Base-by-base conservation (phyloP, 1,140 invertebrate genomes). In the Drosophila grimshawi region DNA sequence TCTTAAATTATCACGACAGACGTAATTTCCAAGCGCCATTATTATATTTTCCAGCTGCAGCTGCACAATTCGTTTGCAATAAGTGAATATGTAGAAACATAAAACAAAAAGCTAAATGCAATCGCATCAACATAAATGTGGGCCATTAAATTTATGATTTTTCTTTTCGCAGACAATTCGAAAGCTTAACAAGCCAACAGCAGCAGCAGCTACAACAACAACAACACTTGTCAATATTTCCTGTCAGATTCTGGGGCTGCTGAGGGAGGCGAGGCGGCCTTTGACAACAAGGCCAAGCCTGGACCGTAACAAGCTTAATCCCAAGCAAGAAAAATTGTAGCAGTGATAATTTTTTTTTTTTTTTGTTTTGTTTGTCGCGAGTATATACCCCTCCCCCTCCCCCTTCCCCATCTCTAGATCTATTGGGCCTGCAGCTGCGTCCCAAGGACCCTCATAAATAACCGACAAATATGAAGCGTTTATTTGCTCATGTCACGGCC, bases 381-480 rank as follows among this genome's bases (percentile, higher is more conserved):
- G 29, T 45, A 45, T 74, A 51, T 57, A 51, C 30, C 37, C 45
- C 43, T 61, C 32, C 29, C 10, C 39, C 11, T 7, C 41, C 41
- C 39, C 27, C 4, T 11, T 8, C 52, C 39, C 19, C 45, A 27
- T 27, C 49, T 19, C 62, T 59, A 37, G n/a, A 19, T 29, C 19
- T n/a, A 60, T 53, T 60, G 53, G 68, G 63, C 74, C 39, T 55
- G 75, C 88, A 90, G 86, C 88, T 90, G 88, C 80, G 85, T 78
- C 83, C 88, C 78, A 91, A 88, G 81, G 70, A 88, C 88, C 80
- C 88, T 91, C 82, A 91, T 91, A 91, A 91, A 91, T 91, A 88
- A 91, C 76, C 78, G 75, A 91, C 88, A 91, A 91, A 91, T 91
- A 91, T 91, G 88, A 91, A 91, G 88, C 88, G 88, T 91, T 91